Base-by-base conservation (phyloP, 2,113 vertebrate species). In the Pholis gunnellus region DNA sequence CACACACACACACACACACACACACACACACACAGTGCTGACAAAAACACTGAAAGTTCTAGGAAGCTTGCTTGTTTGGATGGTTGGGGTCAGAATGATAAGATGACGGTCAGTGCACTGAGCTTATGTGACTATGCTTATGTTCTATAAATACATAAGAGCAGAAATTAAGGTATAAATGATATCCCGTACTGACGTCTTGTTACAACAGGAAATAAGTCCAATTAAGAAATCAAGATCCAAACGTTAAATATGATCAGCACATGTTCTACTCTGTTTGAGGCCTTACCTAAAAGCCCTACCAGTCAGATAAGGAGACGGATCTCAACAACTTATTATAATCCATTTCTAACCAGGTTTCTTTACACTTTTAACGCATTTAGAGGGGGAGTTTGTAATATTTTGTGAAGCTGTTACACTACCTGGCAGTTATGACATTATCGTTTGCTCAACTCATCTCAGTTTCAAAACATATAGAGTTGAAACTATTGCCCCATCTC, bases 51-150 rank as follows among this genome's bases (percentile, higher is more conserved):
- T n/a, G 10, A 78, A 71, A 50, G 70, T 93, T 90, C 77, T 44
- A 36, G 64, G 87, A 89, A 84, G 66, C 69, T 25, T 71, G 52
- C 59, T 48, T 79, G 63, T 69, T 81, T 75, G 69, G 9, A 52
- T 38, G 42, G 4, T 59, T 20, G 25, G 25, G 64, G 34, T 85
- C 1, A 75, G 27, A 42, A 7, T 75, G 90, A 88, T 88, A 78
- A 90, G 87, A 86, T 2, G 71, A 25, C 27, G 73, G 86, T 85
- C 79, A 52, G 4, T 77, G 71, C 40, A 4, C 82, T 25, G 25
- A 68, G 13, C 54, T 60, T 54, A 18, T 56, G 46, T 64, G 38
- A 81, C 46, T 3, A 8, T 42, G 40, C 40, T 42, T 25, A 20
- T 38, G 44, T 22, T 18, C 9, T 66, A 9, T 66, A 15, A 60